Evolutionary conservation across 1,140 invertebrate genomes (phyloP), one percentile per base, ranked within the genome.

Genomic region (Planococcus citri): DNA sequence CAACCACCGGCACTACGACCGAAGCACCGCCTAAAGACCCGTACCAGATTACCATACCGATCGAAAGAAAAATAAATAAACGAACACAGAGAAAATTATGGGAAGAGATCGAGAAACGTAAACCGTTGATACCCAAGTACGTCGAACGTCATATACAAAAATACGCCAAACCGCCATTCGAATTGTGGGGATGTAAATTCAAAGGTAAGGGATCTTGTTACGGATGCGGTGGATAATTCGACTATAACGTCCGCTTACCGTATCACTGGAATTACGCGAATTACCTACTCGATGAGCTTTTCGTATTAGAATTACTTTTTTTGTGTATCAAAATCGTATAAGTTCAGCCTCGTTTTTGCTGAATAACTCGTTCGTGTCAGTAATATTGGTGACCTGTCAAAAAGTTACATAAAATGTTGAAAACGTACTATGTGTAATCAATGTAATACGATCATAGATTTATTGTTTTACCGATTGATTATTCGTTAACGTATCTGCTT

Each of bases 291-390:
- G 41, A 51, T 51, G 41, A 51, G 17, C 17, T 51, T 51, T 51
- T 51, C 17, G 41, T 51, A 51, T 17, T 51, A n/a, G 3, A 51
- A 51, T 51, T 51, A 51, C 17, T 51, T n/a, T 20, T 14, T 51
- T 51, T 51, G 41, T n/a, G 2, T n/a, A 51, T 51, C 41, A 6
- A 17, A 51, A 51, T 51, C 41, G 6, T 51, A 4, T 51, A 51
- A 20, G n/a, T 51, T 51, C 17, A 51, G 41, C 3, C 25, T 21
- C 24, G 60, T 21, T 24, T 64, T 21, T 25, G 60, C 60, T 20
- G 60, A 64, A 64, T 64, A 17, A 64, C 60, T 64, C 22, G 60
- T 64, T 64, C 60, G 21, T 20, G 60, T 64, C 60, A 64, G 22
- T 24, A 24, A 9, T 17, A 64, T 20, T 20, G 60, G 60, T 24